Base-by-base conservation (phyloP, 1,140 invertebrate species). In the Drosophila cardini region DNA sequence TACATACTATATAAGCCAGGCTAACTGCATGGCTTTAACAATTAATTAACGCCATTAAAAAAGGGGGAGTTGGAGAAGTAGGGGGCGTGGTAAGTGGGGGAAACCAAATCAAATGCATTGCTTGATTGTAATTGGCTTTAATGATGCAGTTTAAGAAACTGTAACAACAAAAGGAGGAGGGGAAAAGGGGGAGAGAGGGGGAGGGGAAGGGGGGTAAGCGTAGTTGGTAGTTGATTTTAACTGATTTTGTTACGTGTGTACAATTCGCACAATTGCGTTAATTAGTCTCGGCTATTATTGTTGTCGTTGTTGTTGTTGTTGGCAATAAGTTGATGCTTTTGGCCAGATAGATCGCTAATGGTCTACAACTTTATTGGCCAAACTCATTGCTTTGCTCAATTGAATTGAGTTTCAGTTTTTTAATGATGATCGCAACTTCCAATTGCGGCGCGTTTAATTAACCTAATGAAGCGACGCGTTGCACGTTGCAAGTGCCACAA, bases 341-440 rank as follows among this genome's bases (percentile, higher is more conserved):
- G 56, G 38, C 52, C 50, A 52, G 72, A 73, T 84, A 80, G 72
- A 53, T 50, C 58, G 74, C 83, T 87, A 87, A 87, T 87, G 77
- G 76, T 58, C 62, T 80, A 89, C 84, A 89, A 89, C 84, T 89
- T 89, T 76, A 89, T 89, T 89, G 84, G 76, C 58, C 83, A 40
- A 40, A 21, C 45, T 38, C 46, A 76, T 71, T 50, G 18, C 30
- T 61, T 52, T 46, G 38, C 71, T 84, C 82, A 86, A 78, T 82
- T 86, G 58, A 55, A 15, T 32, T 46, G 56, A 36, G 34, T 74
- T 85, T 85, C 85, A 85, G 81, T 85, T 45, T 85, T 45, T 50
- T 55, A 55, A 38, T 38, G 83, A 87, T 78, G 82, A 86, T 85
- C 78, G 48, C 67, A 74, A 65, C 82, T 76, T 76, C 72, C 76